Conservation (phyloP, 2,888 invertebrate species). For the Pristionchus exspectatus region DNA sequence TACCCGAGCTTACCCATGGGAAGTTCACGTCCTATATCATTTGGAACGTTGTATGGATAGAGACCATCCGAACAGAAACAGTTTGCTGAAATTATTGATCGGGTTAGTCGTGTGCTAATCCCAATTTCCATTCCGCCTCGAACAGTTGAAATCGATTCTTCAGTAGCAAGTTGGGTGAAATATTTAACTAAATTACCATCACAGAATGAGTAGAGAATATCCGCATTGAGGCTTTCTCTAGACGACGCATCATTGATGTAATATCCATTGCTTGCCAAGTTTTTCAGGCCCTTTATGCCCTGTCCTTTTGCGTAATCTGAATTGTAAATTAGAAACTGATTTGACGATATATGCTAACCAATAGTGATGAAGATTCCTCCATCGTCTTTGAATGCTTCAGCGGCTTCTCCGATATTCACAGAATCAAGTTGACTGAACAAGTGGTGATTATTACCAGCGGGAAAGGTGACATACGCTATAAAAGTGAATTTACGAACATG, state of each 20-base stretch:
- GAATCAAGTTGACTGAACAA: not conserved
- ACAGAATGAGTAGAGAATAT: conserved; percentile 6
- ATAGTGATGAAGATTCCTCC: conserved; percentile 31
- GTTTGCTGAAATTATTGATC: not conserved
- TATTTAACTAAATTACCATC: not conserved
- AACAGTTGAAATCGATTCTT: no score
- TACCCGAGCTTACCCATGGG: not conserved
- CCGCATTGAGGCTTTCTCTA: not conserved
- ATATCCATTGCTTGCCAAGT: not conserved
- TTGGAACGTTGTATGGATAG: not conserved
- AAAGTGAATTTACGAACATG: no score
- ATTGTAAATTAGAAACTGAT: not conserved
- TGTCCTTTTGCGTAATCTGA: not conserved
- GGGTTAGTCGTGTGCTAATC: not conserved
- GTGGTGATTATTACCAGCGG: no score
- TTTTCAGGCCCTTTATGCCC: not conserved
- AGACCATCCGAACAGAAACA: conserved; percentile 46
- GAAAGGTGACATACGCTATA: no score
- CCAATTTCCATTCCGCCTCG: not conserved
- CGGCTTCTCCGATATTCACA: conserved; percentile 1
- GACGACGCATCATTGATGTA: not conserved
- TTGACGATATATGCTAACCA: not conserved
- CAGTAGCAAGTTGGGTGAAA: no score
- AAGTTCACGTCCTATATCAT: not conserved
- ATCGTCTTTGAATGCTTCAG: not conserved